Evolutionary conservation across 2,797 vertebrate species (phyloP).

Genomic region (Clarias laeviceps): DNA sequence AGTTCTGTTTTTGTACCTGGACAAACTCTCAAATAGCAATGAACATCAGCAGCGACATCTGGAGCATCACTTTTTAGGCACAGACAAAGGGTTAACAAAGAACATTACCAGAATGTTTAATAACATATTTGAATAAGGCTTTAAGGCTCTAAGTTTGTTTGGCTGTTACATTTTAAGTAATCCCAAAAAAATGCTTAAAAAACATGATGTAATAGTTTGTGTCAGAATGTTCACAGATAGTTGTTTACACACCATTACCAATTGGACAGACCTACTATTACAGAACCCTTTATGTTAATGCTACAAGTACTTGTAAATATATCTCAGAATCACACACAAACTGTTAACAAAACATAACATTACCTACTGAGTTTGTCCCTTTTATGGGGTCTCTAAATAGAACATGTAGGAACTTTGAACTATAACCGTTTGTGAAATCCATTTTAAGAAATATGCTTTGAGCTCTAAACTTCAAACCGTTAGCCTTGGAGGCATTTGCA

Average conservation of each 20-base stretch:
- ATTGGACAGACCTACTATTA: not conserved
- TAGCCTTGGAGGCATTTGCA: not conserved
- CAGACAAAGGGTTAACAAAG: not conserved
- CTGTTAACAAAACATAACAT: not conserved
- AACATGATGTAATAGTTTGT: not conserved
- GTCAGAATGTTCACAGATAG: not conserved
- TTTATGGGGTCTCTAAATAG: not conserved
- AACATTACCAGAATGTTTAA: not conserved
- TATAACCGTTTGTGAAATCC: not conserved
- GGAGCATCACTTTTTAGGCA: not conserved
- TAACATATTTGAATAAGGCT: not conserved
- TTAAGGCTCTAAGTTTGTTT: not conserved
- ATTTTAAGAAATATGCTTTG: not conserved
- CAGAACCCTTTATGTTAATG: not conserved
- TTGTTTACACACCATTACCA: not conserved
- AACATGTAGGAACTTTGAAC: not conserved
- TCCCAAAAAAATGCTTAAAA: not conserved
- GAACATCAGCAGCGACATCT: not conserved
- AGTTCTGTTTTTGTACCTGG: not conserved
- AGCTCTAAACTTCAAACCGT: not conserved
- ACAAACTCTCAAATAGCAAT: slow-evolving; percentile 1
- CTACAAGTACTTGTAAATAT: not conserved
- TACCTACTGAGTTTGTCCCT: not conserved
- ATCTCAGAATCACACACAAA: not conserved
- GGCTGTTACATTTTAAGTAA: not conserved